Evolutionary conservation across 2,797 vertebrate genomes (phyloP).

Genomic region (Synanceia verrucosa): DNA sequence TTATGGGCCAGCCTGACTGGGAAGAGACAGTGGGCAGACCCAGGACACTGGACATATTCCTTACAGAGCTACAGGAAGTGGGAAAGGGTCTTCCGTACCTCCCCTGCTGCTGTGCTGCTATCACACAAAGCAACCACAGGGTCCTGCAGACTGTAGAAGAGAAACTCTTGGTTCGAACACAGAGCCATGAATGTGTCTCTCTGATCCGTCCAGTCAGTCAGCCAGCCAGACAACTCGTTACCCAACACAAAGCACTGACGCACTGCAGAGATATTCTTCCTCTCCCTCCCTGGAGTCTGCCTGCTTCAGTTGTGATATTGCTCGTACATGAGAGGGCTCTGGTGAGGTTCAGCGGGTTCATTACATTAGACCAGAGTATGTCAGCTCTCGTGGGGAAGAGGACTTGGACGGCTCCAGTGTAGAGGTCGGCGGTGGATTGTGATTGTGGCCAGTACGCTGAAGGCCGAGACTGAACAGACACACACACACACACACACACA

Average conservation of each 20-base stretch:
- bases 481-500: constrained; percentile 10
- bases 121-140: not conserved
- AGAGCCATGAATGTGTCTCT: not conserved
- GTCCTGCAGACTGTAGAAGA: not conserved
- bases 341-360: constrained; percentile 72
- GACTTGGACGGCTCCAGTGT: constrained; percentile 55
- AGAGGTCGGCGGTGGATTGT: constrained; percentile 48
- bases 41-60: no score
- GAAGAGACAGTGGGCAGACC: no score
- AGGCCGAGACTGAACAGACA: constrained; percentile 57
- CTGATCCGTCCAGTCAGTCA: constrained; percentile 3
- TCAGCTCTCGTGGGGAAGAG: constrained; percentile 56
- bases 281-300: constrained; percentile 10
- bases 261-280: constrained; percentile 2
- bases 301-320: constrained; percentile 8
- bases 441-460: constrained; percentile 45
- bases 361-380: constrained; percentile 54
- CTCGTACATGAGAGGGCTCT: constrained; percentile 27
- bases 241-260: constrained; percentile 6
- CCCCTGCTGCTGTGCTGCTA: no score
- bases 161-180: not conserved
- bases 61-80: no score
- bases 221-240: not conserved
- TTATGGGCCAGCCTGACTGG: no score
- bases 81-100: no score